A percentile compares a stretch with the other conserved stretches of the same genome.
phyloP scores from a whole-genome alignment of 2,888 invertebrate species.

The Itoplectis maculator region DNA sequence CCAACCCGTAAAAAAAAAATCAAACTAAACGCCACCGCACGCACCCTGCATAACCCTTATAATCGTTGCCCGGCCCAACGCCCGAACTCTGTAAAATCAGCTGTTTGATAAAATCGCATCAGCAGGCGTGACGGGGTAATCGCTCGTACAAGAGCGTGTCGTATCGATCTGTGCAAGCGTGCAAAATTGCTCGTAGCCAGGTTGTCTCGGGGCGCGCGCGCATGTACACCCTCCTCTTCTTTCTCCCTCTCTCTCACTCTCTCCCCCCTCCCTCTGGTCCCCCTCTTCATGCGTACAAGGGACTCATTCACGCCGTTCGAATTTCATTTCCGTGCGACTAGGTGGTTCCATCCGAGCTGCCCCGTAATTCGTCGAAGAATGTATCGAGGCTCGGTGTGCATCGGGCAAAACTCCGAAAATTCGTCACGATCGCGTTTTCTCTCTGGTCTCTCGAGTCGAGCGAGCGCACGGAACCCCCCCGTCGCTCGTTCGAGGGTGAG shows the following conservation, averaged over 20 bases:
- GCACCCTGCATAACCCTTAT: background rate
- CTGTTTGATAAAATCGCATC: constrained; percentile 66
- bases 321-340: constrained; percentile 48
- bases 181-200: constrained; percentile 63
- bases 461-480: constrained; percentile 2
- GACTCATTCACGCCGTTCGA: constrained; percentile 57
- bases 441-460: background rate
- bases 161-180: constrained; percentile 64
- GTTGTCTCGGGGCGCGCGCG: constrained; percentile 43
- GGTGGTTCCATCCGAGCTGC: constrained; percentile 12
- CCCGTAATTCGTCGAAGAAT: constrained; percentile 44
- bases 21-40: background rate
- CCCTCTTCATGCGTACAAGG: constrained; percentile 12
- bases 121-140: constrained; percentile 68
- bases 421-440: constrained; percentile 51
- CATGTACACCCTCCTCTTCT: constrained; percentile 5
- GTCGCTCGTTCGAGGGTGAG: constrained; percentile 32
- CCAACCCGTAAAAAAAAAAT: background rate
- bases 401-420: constrained; percentile 29
- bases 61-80: background rate
- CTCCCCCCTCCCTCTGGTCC: background rate
- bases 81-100: constrained; percentile 63
- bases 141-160: constrained; percentile 61
- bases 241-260: constrained; percentile 6
- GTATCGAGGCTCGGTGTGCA: constrained; percentile 38